A percentile compares a stretch with the other conserved stretches of the same genome.
Conservation (phyloP, 2,888 invertebrate species). For the Drosophila melanocephala region DNA sequence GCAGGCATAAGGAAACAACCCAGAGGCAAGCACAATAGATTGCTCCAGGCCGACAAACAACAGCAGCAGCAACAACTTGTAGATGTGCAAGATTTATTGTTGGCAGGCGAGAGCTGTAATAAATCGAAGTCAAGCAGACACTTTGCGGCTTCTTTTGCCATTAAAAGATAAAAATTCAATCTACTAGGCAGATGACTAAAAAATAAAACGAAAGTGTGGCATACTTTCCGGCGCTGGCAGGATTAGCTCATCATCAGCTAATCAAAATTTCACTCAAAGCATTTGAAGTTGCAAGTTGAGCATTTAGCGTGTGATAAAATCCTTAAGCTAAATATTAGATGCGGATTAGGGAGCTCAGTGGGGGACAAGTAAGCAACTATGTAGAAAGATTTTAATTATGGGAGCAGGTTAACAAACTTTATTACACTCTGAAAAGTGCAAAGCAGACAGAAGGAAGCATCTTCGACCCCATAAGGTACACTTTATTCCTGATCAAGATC, state of each 20-base stretch:
- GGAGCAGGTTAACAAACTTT: background rate
- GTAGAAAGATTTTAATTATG: background rate
- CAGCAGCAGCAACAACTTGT: constrained; percentile 18
- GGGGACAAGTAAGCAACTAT: background rate
- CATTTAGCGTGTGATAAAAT: constrained; percentile 1
- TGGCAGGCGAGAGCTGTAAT: constrained; percentile 36
- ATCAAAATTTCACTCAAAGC: constrained; percentile 11
- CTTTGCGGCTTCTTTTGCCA: constrained; percentile 26
- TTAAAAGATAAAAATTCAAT: constrained; percentile 50
- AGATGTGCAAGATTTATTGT: constrained; percentile 49
- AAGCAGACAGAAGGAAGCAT: background rate
- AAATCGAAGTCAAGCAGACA: constrained; percentile 50
- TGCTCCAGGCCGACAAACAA: constrained; percentile 18
- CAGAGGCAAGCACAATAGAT: constrained; percentile 35
- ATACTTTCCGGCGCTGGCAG: constrained; percentile 4
- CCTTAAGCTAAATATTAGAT: too few species aligned
- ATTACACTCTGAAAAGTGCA: background rate
- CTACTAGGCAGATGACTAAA: background rate
- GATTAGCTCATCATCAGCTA: constrained; percentile 27
- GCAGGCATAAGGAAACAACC: constrained; percentile 17
- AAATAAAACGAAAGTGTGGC: constrained; percentile 1
- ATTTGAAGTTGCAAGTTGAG: background rate
- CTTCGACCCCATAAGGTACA: background rate
- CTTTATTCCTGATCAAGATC: background rate
- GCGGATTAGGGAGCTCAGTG: background rate